Evolutionary conservation across 1,140 invertebrate genomes (phyloP), one percentile per base, ranked within the genome.

Genomic region (Vollenhovia emeryi): DNA sequence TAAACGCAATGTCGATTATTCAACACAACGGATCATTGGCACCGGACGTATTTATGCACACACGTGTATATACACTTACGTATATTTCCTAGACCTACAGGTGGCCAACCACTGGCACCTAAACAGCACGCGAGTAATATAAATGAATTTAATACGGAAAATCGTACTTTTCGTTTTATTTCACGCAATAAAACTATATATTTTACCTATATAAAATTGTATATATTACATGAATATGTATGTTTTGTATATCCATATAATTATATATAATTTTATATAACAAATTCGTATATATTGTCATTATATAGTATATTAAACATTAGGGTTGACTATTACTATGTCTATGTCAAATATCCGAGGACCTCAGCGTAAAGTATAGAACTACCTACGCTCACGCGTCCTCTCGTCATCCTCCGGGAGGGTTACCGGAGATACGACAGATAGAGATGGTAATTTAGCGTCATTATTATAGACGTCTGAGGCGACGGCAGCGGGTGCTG

Each of bases 1-100:
- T 84, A 84, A 90, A 84, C 78, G 57, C 66, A 48, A 33, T 79
- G 84, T 80, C 89, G 87, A 91, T 90, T 90, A 88, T 90, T 90
- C 89, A n/a, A n/a, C n/a, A 85, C 83, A 91, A 71, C 18, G 82
- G 57, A 83, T 86, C 79, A 73, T 85, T 76, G 83, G 40, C 84
- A 73, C 78, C 50, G 40, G 66, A 59, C 66, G 40, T 50, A 43
- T 71, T 82, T 82, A 82, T 60, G 64, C 48, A 57, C 45, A 64
- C 76, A 43, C 40, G 7, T 30, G 24, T 55, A n/a, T 33, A 80
- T 30, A 50, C 66, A 18, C 40, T 24, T 71, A 27, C 45, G 9
- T 57, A 57, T 48, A 36, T 57, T 48, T 73, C 30, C 66, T 57
- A 15, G 21, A 43, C 36, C 50, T 68, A 80, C 50, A 73, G 27